phyloP scores from a whole-genome alignment of 2,888 invertebrate species.

The Platycheirus albimanus region DNA sequence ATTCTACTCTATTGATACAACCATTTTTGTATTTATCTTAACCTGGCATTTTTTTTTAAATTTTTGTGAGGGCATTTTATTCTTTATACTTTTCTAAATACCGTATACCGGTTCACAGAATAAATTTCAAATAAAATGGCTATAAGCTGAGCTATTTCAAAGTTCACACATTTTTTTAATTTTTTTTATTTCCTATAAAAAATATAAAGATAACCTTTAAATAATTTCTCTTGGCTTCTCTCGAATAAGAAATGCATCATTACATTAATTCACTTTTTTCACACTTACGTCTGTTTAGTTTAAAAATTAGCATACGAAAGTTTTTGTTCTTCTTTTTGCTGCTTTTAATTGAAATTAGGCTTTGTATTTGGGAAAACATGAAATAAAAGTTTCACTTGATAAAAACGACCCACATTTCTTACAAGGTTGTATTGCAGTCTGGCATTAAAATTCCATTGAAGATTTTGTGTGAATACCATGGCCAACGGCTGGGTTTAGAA shows the following conservation, averaged over 20 bases:
- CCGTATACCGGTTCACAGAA: too few relatives aligned
- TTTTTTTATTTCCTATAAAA: too few relatives aligned
- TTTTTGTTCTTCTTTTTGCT: conserved; percentile 28
- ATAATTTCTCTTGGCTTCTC: conserved; percentile 9
- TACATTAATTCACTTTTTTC: conserved; percentile 2
- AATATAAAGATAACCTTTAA: too few relatives aligned
- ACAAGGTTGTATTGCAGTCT: not conserved
- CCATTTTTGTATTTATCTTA: too few relatives aligned
- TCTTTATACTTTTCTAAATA: too few relatives aligned
- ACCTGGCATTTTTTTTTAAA: too few relatives aligned
- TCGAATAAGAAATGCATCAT: not conserved
- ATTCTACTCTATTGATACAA: too few relatives aligned
- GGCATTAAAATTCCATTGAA: not conserved
- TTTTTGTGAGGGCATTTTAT: too few relatives aligned
- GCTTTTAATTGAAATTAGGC: conserved; percentile 30
- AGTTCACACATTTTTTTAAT: too few relatives aligned
- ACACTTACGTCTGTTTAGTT: not conserved
- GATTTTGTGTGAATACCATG: not conserved
- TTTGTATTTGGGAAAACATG: conserved; percentile 16
- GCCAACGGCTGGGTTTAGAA: too few relatives aligned
- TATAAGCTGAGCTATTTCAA: too few relatives aligned
- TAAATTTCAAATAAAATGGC: too few relatives aligned
- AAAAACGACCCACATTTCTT: conserved; percentile 1
- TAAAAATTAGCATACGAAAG: conserved; percentile 65
- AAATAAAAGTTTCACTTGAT: conserved; percentile 35